phyloP scores from a whole-genome alignment of 2,888 invertebrate species.

The Acleris holmiana region DNA sequence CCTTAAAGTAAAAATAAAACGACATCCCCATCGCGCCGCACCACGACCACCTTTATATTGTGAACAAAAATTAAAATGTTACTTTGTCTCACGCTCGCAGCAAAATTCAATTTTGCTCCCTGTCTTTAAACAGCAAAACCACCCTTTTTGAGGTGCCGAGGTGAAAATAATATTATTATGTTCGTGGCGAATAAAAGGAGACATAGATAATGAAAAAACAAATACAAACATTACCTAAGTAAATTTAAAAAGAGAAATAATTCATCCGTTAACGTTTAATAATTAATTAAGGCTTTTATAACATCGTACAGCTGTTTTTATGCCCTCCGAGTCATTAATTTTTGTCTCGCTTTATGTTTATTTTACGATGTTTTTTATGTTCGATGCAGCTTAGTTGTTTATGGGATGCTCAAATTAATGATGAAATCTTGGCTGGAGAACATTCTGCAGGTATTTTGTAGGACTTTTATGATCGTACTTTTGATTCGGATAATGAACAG shows the following conservation, averaged over 20 bases:
- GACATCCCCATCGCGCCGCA: too few relatives aligned
- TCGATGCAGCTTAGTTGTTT: slow-evolving; percentile 56
- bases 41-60: too few relatives aligned
- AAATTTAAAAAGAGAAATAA: neutral
- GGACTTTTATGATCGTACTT: neutral
- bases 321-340: slow-evolving; percentile 53
- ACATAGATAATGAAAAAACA: neutral
- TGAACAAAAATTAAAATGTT: too few relatives aligned
- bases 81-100: too few relatives aligned
- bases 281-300: slow-evolving; percentile 37
- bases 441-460: slow-evolving; percentile 6
- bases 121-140: too few relatives aligned
- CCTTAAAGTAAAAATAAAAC: too few relatives aligned
- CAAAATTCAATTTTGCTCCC: too few relatives aligned
- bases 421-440: slow-evolving; percentile 46
- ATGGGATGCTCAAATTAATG: slow-evolving; percentile 56
- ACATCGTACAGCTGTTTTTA: slow-evolving; percentile 50
- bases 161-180: too few relatives aligned
- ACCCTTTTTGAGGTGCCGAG: too few relatives aligned
- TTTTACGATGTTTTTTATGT: slow-evolving; percentile 63
- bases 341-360: slow-evolving; percentile 55
- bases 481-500: neutral
- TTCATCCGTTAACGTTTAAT: slow-evolving; percentile 17
- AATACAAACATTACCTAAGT: neutral
- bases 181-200: neutral